Evolutionary conservation across 2,797 vertebrate species (phyloP).

Genomic region (Passerculus sandwichensis): DNA sequence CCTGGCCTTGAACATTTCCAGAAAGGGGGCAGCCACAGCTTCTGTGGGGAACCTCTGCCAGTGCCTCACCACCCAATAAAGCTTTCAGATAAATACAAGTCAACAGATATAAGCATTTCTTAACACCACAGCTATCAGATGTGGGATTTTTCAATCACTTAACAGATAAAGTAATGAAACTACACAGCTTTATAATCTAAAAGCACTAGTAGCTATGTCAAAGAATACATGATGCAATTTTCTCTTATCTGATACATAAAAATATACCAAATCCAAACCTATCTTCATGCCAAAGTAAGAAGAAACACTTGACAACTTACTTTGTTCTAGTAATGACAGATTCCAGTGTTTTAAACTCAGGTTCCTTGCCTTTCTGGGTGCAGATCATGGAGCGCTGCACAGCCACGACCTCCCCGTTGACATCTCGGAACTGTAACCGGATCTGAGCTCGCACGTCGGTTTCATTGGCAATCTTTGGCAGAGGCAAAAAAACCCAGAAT

Average conservation of each 20-base stretch:
- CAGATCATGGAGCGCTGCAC: slow-evolving; percentile 94
- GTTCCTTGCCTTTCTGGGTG: slow-evolving; percentile 91
- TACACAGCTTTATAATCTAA: not conserved
- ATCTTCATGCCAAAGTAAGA: not conserved
- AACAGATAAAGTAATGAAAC: not conserved
- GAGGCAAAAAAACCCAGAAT: not conserved
- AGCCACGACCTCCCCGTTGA: slow-evolving; percentile 85
- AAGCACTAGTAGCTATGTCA: not conserved
- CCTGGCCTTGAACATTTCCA: not conserved
- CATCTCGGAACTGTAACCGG: slow-evolving; percentile 88
- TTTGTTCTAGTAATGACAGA: slow-evolving; percentile 90
- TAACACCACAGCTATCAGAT: not conserved
- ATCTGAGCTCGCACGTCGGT: slow-evolving; percentile 96
- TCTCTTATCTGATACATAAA: not conserved
- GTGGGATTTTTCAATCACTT: not conserved
- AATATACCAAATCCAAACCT: not conserved
- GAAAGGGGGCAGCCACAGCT: not conserved
- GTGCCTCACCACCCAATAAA: not conserved
- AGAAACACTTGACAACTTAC: slow-evolving; percentile 75
- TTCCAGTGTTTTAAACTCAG: slow-evolving; percentile 95
- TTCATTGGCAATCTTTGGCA: slow-evolving; percentile 83
- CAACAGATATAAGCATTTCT: not conserved
- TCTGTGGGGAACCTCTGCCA: not conserved
- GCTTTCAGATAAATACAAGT: not conserved
- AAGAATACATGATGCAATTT: not conserved